phyloP scores from a whole-genome alignment of 2,113 vertebrate species.

The Gasterosteus nipponicus region DNA sequence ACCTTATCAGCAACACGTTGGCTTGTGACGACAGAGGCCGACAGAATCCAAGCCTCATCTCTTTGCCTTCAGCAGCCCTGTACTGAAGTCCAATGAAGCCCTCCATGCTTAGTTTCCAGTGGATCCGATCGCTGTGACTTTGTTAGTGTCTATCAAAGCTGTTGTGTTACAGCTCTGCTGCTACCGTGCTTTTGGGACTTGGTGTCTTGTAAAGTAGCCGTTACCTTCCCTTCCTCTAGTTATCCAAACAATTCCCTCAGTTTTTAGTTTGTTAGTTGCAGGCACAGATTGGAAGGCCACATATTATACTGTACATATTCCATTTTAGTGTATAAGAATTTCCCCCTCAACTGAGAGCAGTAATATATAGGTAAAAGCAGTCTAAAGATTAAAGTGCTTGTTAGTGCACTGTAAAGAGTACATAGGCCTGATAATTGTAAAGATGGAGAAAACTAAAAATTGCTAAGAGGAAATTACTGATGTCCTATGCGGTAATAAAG shows the following conservation, averaged over 20 bases:
- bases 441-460: not conserved
- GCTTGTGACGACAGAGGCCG: slow-evolving; percentile 8
- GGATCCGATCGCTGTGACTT: slow-evolving; percentile 29
- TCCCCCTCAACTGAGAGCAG: not conserved
- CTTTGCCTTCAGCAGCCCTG: slow-evolving; percentile 1
- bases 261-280: slow-evolving; percentile 11
- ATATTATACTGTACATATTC: too few species aligned
- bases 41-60: slow-evolving; percentile 14
- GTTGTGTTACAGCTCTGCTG: slow-evolving; percentile 8
- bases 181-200: slow-evolving; percentile 25
- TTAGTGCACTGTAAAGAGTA: not conserved
- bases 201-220: slow-evolving; percentile 39
- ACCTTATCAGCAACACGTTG: slow-evolving; percentile 39
- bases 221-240: not conserved
- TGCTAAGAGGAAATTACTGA: not conserved
- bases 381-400: slow-evolving; percentile 6
- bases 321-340: not conserved
- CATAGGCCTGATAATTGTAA: not conserved
- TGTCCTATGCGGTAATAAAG: not conserved
- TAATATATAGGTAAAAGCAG: slow-evolving; percentile 2
- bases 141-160: slow-evolving; percentile 33
- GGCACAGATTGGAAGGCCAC: too few species aligned
- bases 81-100: slow-evolving; percentile 46
- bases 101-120: slow-evolving; percentile 10
- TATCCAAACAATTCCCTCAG: slow-evolving; percentile 14